Percentiles rank a stretch among this genome's conserved stretches.
Conservation (phyloP, 1,140 invertebrate species). For the Cyclina sinensis region DNA sequence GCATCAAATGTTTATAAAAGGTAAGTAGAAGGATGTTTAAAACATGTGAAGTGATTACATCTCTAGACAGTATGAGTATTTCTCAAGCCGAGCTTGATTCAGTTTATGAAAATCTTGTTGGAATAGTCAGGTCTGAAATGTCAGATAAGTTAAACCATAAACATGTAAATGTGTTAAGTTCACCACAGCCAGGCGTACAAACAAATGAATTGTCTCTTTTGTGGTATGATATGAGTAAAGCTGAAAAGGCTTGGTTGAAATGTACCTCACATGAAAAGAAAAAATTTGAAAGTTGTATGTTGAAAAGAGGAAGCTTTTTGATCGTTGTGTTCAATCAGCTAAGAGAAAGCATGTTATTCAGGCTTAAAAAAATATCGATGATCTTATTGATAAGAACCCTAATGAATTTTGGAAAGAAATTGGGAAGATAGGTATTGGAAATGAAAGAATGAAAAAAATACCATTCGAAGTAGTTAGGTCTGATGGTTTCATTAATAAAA, state of each 20-base stretch:
- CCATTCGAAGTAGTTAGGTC: too few species aligned
- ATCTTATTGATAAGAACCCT: too few species aligned
- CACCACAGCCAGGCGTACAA: not conserved
- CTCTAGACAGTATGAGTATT: not conserved
- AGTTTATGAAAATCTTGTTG: not conserved
- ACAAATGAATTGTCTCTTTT: not conserved
- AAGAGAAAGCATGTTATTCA: too few species aligned
- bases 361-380: too few species aligned
- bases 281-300: not conserved
- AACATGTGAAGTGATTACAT: not conserved
- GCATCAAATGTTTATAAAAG: too few species aligned
- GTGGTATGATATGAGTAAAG: slow-evolving; percentile 1
- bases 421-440: too few species aligned
- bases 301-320: too few species aligned
- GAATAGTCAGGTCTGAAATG: not conserved
- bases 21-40: too few species aligned
- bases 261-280: not conserved
- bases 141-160: not conserved
- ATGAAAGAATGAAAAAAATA: too few species aligned
- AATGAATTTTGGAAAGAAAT: too few species aligned
- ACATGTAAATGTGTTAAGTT: not conserved
- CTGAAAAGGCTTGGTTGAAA: slow-evolving; percentile 8
- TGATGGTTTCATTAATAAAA: too few species aligned
- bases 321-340: too few species aligned
- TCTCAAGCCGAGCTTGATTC: not conserved